Conservation (phyloP, 2,888 invertebrate species). For the Campaea margaritaria region DNA sequence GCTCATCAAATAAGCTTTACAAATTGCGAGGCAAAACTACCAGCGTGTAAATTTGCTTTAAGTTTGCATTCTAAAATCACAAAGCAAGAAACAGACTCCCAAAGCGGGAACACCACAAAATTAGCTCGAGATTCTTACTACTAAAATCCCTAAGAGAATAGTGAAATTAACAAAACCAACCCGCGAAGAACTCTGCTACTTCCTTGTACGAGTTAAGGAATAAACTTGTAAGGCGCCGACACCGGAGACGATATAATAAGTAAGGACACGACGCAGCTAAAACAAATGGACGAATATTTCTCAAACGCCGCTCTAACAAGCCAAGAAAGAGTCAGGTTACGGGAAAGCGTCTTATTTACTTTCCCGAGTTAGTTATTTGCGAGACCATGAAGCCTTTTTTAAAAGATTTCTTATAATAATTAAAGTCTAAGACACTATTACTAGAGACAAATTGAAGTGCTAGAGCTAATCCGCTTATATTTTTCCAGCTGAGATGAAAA, state of each 20-base stretch:
- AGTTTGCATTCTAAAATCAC: too few species aligned
- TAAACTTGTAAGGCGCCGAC: constrained; percentile 6
- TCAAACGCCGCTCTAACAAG: constrained; percentile 33
- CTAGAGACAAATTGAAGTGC: neutral
- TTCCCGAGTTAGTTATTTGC: neutral
- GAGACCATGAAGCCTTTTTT: neutral
- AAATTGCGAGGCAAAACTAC: too few species aligned
- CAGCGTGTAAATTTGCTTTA: too few species aligned
- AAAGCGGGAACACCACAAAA: too few species aligned
- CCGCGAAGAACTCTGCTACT: neutral
- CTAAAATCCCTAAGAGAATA: neutral
- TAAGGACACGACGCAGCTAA: constrained; percentile 15
- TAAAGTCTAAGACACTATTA: constrained; percentile 3
- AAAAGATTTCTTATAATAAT: constrained; percentile 3
- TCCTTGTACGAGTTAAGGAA: constrained; percentile 4
- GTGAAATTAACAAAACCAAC: neutral
- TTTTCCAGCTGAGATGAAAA: neutral
- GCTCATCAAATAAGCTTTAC: too few species aligned
- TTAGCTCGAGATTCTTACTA: too few species aligned
- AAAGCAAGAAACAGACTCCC: too few species aligned
- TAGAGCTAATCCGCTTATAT: neutral
- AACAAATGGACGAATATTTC: constrained; percentile 40
- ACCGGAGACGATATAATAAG: constrained; percentile 15
- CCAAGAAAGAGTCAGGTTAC: constrained; percentile 24
- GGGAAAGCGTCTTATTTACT: neutral